Percentiles rank a stretch among this genome's conserved stretches.
These are phyloP conservation scores for Ecdyonurus torrentis DNA, from an alignment of 2,888 invertebrate genomes.

Conservation along the genomic window DNA sequence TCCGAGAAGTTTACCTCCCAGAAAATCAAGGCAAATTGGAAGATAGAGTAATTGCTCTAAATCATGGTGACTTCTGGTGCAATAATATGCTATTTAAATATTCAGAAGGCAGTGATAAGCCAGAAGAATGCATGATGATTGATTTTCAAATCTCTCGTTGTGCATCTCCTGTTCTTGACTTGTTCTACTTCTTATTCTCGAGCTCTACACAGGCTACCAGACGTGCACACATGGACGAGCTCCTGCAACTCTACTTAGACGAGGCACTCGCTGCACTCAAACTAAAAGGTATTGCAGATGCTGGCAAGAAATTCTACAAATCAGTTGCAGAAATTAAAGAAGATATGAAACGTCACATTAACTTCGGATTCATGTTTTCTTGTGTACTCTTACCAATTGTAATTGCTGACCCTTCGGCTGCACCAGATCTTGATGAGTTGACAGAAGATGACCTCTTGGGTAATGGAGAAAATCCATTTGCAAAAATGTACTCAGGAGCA, in stretches of 20 bases:
- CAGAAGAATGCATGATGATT: neutral
- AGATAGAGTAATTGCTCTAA: neutral
- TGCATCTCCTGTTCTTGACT: neutral
- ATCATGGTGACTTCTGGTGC: slow-evolving; percentile 10
- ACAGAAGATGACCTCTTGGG: neutral
- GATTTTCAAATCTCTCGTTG: slow-evolving; percentile 1
- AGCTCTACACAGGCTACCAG: slow-evolving; percentile 3
- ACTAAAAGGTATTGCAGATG: neutral
- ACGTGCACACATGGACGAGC: slow-evolving; percentile 6
- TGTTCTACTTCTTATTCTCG: neutral
- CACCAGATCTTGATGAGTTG: neutral
- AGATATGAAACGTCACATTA: neutral
- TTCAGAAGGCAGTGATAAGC: neutral
- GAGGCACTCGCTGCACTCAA: neutral
- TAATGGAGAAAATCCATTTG: neutral
- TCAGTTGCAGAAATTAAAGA: neutral
- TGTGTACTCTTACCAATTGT: neutral
- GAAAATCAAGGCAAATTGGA: neutral
- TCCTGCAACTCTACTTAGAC: slow-evolving; percentile 7
- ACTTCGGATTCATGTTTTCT: neutral
- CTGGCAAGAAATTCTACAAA: neutral
- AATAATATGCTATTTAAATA: slow-evolving; percentile 9
- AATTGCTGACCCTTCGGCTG: neutral
- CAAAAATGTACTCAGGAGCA: neutral
- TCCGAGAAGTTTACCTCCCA: neutral